A percentile compares a stretch with the other conserved stretches of the same genome.
phyloP scores from a whole-genome alignment of 2,888 invertebrate genomes.

The Parnassius glacialis region DNA sequence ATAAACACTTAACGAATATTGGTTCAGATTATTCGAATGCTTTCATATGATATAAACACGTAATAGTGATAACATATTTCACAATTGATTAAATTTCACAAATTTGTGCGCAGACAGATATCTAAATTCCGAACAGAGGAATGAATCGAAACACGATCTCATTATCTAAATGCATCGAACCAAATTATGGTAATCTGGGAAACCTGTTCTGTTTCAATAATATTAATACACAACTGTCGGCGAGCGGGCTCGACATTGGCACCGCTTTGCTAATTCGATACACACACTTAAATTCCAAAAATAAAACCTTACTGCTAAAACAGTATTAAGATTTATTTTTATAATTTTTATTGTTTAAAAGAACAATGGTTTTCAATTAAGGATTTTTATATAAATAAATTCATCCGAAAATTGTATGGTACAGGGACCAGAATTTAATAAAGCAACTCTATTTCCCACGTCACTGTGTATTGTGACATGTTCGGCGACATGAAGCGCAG shows the following conservation, averaged over 20 bases:
- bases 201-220: constrained; percentile 78
- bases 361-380: constrained; percentile 22
- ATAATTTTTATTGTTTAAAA: constrained; percentile 17
- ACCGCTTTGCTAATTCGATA: constrained; percentile 31
- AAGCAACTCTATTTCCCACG: constrained; percentile 67
- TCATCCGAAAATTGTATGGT: constrained; percentile 37
- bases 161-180: constrained; percentile 80
- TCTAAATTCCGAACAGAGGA: constrained; percentile 50
- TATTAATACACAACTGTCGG: constrained; percentile 75
- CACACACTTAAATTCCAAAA: constrained; percentile 4
- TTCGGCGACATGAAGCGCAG: constrained; percentile 50
- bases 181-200: constrained; percentile 80
- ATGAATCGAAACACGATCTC: constrained; percentile 69
- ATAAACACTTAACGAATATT: constrained; percentile 6
- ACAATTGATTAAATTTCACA: constrained; percentile 59
- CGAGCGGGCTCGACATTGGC: constrained; percentile 37
- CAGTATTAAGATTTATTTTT: constrained; percentile 1
- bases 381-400: constrained; percentile 27
- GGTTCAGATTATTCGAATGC: constrained; percentile 8
- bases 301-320: background rate
- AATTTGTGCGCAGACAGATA: constrained; percentile 54
- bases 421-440: constrained; percentile 59
- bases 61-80: constrained; percentile 50
- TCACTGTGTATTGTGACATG: constrained; percentile 52
- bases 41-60: constrained; percentile 1